These are phyloP conservation scores for Dasypogon diadema DNA, from an alignment of 2,888 invertebrate genomes.

Conservation along the genomic window DNA sequence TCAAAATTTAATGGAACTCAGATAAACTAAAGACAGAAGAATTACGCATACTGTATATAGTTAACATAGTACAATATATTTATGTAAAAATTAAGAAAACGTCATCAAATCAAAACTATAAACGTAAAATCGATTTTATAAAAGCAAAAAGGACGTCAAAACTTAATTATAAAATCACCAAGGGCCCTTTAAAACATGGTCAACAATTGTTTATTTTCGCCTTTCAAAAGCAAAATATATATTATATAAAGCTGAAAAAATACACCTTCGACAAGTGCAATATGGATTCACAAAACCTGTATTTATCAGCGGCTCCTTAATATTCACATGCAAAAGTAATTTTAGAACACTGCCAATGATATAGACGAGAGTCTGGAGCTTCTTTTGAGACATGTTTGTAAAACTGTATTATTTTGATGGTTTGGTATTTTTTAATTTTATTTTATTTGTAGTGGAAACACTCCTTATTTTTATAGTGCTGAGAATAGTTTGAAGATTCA, in stretches of 20 bases:
- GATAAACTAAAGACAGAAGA: too few species aligned
- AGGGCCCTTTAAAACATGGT: constrained; percentile 30
- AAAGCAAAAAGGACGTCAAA: constrained; percentile 25
- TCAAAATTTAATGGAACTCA: too few species aligned
- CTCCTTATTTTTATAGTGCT: neutral
- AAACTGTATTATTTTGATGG: constrained; percentile 12
- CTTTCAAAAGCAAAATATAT: constrained; percentile 17
- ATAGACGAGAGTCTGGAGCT: constrained; percentile 20
- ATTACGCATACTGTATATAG: too few species aligned
- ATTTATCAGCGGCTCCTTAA: constrained; percentile 12
- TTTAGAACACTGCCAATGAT: constrained; percentile 34
- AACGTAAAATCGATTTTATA: constrained; percentile 29
- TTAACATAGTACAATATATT: too few species aligned
- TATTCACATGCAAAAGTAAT: constrained; percentile 22
- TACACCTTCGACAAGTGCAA: constrained; percentile 19
- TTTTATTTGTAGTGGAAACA: too few species aligned
- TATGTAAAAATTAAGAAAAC: neutral
- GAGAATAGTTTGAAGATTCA: neutral
- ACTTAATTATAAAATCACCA: constrained; percentile 39
- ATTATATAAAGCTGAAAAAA: constrained; percentile 14
- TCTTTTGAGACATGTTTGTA: constrained; percentile 30
- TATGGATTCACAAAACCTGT: constrained; percentile 24
- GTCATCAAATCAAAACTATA: constrained; percentile 33
- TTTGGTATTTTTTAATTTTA: neutral
- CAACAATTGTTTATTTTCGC: constrained; percentile 14